These are phyloP conservation scores for Dromococcyx pavoninus DNA, from an alignment of 2,797 vertebrate genomes.

Conservation along the genomic window DNA sequence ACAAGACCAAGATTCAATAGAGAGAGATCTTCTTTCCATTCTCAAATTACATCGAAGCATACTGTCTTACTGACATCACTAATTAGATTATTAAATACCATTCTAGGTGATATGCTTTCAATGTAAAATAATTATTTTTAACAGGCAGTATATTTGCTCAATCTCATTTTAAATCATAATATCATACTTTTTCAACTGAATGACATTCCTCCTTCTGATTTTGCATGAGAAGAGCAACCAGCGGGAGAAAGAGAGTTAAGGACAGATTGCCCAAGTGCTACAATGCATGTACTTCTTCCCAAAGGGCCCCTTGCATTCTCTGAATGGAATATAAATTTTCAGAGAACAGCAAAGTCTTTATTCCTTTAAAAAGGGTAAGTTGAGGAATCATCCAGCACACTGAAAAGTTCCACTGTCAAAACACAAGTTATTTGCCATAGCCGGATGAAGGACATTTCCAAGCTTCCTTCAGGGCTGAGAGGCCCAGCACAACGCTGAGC, in stretches of 20 bases:
- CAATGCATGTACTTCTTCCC: background rate
- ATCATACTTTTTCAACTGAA: slow-evolving; percentile 63
- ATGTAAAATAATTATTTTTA: slow-evolving; percentile 70
- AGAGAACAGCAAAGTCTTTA: slow-evolving; percentile 28
- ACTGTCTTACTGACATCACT: slow-evolving; percentile 25
- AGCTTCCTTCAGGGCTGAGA: background rate
- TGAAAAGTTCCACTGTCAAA: slow-evolving; percentile 15
- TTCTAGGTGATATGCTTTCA: slow-evolving; percentile 69
- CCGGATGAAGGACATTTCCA: slow-evolving; percentile 4
- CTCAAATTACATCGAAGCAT: slow-evolving; percentile 27
- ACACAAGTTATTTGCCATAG: background rate
- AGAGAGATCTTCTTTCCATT: slow-evolving; percentile 31
- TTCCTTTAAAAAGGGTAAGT: background rate
- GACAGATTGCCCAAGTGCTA: background rate
- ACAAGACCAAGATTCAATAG: slow-evolving; percentile 53
- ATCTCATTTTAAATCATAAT: slow-evolving; percentile 64
- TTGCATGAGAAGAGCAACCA: slow-evolving; percentile 23
- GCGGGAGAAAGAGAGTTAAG: background rate
- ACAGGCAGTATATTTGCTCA: slow-evolving; percentile 62
- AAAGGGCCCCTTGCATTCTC: background rate
- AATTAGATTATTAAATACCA: slow-evolving; percentile 75
- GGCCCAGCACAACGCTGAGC: background rate
- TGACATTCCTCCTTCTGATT: slow-evolving; percentile 18
- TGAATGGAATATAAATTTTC: slow-evolving; percentile 39
- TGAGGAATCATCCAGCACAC: background rate